phyloP scores from a whole-genome alignment of 1,140 invertebrate genomes.

The Ostrea edulis region DNA sequence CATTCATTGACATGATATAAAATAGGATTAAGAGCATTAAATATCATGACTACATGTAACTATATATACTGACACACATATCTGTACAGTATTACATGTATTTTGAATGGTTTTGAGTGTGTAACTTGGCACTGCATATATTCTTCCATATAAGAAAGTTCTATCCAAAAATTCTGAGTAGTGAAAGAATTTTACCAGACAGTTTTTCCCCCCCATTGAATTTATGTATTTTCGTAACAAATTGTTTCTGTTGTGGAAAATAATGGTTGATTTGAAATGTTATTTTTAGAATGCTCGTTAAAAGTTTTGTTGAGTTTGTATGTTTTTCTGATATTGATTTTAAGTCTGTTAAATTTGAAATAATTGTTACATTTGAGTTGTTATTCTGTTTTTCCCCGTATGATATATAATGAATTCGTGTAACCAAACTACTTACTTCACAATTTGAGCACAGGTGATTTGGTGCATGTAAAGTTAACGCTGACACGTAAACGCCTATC shows the following conservation, averaged over 20 bases:
- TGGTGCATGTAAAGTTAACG: slow-evolving; percentile 6
- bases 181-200: neutral
- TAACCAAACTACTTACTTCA: neutral
- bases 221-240: neutral
- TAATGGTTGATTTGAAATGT: neutral
- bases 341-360: neutral
- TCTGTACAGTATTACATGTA: neutral
- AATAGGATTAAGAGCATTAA: neutral
- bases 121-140: neutral
- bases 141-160: neutral
- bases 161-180: neutral
- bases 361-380: neutral
- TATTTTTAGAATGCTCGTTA: neutral
- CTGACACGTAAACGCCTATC: neutral
- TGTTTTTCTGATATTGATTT: slow-evolving; percentile 13
- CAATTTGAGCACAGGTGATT: slow-evolving; percentile 14
- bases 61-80: neutral
- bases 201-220: neutral
- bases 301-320: slow-evolving; percentile 4
- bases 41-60: neutral
- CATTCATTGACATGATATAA: neutral
- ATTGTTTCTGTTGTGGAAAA: neutral
- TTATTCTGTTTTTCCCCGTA: neutral
- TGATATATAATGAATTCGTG: neutral
- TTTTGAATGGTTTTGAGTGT: neutral